Conservation (phyloP, 2,797 vertebrate species). For the Anolis apletophallus region DNA sequence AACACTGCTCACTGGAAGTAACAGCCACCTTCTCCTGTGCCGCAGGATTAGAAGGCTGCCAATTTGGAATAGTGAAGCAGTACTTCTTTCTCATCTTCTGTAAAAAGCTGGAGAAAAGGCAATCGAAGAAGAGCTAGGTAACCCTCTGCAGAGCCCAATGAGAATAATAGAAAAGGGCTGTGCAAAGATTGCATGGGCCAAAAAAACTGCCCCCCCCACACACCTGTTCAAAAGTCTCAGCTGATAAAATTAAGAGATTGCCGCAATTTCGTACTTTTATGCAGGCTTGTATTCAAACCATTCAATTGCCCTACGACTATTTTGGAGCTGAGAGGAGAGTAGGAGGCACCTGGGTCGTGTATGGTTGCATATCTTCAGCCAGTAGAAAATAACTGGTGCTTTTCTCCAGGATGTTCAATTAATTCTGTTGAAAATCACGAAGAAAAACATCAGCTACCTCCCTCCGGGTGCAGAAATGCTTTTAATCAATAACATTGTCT, state of each 20-base stretch:
- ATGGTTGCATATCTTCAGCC: too few species aligned
- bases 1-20: neutral
- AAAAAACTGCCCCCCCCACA: neutral
- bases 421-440: too few species aligned
- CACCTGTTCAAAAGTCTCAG: neutral
- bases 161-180: neutral
- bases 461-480: too few species aligned
- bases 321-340: too few species aligned
- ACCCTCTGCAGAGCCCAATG: neutral
- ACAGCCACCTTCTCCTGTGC: neutral
- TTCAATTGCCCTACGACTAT: too few species aligned
- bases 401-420: too few species aligned
- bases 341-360: too few species aligned
- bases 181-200: neutral
- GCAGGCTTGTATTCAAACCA: too few species aligned
- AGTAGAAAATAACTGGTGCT: too few species aligned
- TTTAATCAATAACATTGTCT: too few species aligned
- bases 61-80: neutral
- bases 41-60: accelerated
- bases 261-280: neutral
- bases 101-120: accelerated
- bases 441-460: too few species aligned
- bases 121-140: neutral
- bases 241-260: neutral
- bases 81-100: too few species aligned